phyloP scores from a whole-genome alignment of 2,797 vertebrate species.

The Trichosurus vulpecula region DNA sequence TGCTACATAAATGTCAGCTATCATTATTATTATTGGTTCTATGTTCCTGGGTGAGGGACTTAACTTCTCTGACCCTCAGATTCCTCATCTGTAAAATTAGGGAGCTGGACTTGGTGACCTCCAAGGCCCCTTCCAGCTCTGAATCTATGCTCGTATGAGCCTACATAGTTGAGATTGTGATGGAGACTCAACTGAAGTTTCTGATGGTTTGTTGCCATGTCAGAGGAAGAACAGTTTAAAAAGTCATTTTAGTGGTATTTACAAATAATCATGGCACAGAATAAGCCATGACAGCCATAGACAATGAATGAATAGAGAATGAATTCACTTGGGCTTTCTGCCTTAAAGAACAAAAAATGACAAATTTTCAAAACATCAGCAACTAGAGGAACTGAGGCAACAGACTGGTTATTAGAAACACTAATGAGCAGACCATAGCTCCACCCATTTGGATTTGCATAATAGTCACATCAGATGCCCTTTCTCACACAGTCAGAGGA shows the following conservation, averaged over 20 bases:
- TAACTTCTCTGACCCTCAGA: neutral
- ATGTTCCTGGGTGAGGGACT: neutral
- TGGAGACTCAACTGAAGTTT: constrained; percentile 97
- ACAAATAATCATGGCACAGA: constrained; percentile 99
- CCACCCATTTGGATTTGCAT: neutral
- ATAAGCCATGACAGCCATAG: constrained; percentile 96
- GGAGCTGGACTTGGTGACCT: neutral
- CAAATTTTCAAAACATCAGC: constrained; percentile 99
- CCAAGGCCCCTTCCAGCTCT: neutral
- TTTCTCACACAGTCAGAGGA: constrained; percentile 68
- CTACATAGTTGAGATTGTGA: constrained; percentile 98
- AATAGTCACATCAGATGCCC: constrained; percentile 3
- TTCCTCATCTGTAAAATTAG: neutral
- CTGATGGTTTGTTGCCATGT: constrained; percentile 97
- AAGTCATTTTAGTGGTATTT: constrained; percentile 98
- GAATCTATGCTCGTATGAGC: neutral
- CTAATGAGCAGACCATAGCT: constrained; percentile 95
- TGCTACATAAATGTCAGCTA: neutral
- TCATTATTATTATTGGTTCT: neutral
- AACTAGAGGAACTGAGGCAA: constrained; percentile 96
- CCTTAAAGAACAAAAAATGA: constrained; percentile 98
- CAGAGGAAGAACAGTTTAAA: constrained; percentile 99
- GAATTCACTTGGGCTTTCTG: constrained; percentile 93
- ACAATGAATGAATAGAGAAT: no score
- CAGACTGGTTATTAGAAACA: constrained; percentile 96